Evolutionary conservation across 2,113 vertebrate genomes (phyloP).

Genomic region (Chloropsis cyanopogon): DNA sequence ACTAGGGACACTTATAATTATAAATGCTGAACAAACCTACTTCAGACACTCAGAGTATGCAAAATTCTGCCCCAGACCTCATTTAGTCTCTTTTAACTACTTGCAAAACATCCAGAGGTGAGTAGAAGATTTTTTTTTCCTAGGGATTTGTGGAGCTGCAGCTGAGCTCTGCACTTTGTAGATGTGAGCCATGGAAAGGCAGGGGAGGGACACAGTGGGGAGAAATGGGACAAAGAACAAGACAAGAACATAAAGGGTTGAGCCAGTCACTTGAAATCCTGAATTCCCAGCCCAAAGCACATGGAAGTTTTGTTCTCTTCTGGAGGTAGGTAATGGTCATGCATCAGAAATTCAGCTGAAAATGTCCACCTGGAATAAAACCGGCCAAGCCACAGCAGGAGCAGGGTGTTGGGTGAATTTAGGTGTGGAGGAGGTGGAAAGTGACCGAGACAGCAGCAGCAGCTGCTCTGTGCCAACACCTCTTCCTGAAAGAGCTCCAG

Average conservation of each 20-base stretch:
- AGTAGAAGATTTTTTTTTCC: neutral
- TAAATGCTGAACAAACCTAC: neutral
- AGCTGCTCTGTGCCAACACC: neutral
- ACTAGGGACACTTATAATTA: neutral
- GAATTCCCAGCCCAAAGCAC: neutral
- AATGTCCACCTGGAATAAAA: neutral
- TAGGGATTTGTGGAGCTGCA: neutral
- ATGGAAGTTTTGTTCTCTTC: neutral
- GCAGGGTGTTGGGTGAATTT: no score
- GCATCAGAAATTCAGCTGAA: neutral
- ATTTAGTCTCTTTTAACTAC: neutral
- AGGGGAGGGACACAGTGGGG: fast-evolving
- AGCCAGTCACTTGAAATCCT: neutral
- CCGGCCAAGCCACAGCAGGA: neutral
- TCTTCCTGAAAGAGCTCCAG: neutral
- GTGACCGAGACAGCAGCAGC: neutral
- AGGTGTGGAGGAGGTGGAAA: neutral
- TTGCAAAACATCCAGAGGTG: neutral
- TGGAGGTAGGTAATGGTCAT: neutral
- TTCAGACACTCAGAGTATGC: neutral
- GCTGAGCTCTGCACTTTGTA: neutral
- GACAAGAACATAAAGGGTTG: neutral
- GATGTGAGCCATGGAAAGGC: neutral
- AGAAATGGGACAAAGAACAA: neutral
- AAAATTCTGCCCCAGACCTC: neutral